These are phyloP conservation scores for Abramis brama DNA, from an alignment of 2,113 vertebrate genomes.

Conservation along the genomic window DNA sequence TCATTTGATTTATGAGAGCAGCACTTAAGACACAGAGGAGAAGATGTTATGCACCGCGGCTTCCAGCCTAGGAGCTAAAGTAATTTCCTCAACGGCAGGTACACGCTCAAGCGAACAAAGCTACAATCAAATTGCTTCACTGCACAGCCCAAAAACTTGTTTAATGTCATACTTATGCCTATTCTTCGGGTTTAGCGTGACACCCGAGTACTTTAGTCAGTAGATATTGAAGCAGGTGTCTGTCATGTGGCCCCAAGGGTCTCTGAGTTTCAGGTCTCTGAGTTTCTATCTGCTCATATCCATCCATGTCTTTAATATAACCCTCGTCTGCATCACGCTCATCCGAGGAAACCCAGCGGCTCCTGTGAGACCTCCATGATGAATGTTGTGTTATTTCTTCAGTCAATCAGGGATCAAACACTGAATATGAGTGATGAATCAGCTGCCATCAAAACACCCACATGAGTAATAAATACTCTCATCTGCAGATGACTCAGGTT, in stretches of 20 bases:
- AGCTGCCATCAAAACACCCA: constrained; percentile 17
- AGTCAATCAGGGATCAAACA: constrained; percentile 10
- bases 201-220: constrained; percentile 8
- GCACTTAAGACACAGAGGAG: constrained; percentile 16
- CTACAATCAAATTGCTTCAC: constrained; percentile 33
- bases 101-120: constrained; percentile 15
- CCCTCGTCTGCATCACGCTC: not conserved
- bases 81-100: constrained; percentile 22
- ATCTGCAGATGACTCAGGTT: constrained; percentile 4
- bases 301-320: not conserved
- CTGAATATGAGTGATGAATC: constrained; percentile 2
- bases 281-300: not conserved
- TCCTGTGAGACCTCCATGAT: not conserved
- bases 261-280: not conserved
- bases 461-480: constrained; percentile 10
- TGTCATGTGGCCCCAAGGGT: constrained; percentile 4
- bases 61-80: constrained; percentile 17
- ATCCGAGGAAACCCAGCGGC: not conserved
- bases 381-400: not conserved
- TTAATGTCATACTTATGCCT: constrained; percentile 36
- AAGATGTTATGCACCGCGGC: not conserved
- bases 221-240: constrained; percentile 25
- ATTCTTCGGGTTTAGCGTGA: not conserved
- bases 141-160: constrained; percentile 5
- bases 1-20: constrained; percentile 30